Evolutionary conservation across 2,797 vertebrate species (phyloP), one percentile per base, ranked within the genome.

Genomic region (Xenops minutus): DNA sequence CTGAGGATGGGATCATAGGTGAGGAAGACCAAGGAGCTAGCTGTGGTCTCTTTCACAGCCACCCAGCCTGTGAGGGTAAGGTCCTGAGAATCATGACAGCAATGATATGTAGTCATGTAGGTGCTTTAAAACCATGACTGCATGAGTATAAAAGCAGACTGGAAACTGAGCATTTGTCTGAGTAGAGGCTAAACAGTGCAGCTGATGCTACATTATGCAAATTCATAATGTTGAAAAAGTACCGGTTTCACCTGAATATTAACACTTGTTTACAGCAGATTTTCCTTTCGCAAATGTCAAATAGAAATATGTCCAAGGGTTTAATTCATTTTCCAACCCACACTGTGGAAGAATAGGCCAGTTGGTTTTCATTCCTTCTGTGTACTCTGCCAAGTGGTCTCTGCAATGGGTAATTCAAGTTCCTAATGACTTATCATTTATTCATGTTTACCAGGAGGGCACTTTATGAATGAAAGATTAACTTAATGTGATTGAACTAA

Each of bases 351-450:
- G 68, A 92, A 85, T 36, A 95, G 72, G 32, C 55, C 39, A 14
- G 23, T 89, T 95, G 84, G 58, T 90, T 76, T 78, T 90, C 64
- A 49, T 74, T 87, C 67, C 66, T 90, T 78, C 36, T 75, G 66
- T 63, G 19, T 67, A 52, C 58, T 92, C 56, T 92, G 74, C 74
- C 93, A 75, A 93, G 83, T 68, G 84, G 88, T 93, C 52, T 80
- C 79, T 93, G 92, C 87, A 95, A 22, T 54, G 87, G 82, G 92
- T 96, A 96, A 92, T 96, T 97, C 39, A 16, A 84, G 78, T 88
- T 95, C 75, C 87, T 96, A 93, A 92, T 89, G 72, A 71, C 91
- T 49, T 94, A 92, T 97, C 66, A 95, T 92, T 97, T 97, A 97
- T 97, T 97, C 85, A 88, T 97, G 89, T 79, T 96, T 92, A 92